Evolutionary conservation across 2,888 invertebrate genomes (phyloP).

Genomic region (Strigamia crassipes): DNA sequence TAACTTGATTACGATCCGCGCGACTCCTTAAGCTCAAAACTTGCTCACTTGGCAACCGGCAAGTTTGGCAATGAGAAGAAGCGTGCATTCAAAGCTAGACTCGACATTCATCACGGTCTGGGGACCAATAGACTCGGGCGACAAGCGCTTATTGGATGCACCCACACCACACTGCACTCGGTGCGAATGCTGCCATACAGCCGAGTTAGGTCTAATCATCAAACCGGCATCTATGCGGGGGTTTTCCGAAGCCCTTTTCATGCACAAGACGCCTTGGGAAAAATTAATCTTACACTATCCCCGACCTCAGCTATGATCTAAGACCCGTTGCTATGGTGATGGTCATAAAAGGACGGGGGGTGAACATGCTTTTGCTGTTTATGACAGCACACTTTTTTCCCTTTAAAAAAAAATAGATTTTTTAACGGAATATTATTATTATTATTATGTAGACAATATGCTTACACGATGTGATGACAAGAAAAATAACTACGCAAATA

Average conservation of each 20-base stretch:
- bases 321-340: slow-evolving; percentile 30
- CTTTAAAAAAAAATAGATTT: background rate
- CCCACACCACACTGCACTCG: background rate
- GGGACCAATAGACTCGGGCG: slow-evolving; percentile 31
- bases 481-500: background rate
- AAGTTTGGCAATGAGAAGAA: background rate
- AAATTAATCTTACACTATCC: slow-evolving; percentile 32
- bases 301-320: slow-evolving; percentile 10
- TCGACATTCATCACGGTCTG: slow-evolving; percentile 34
- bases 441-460: background rate
- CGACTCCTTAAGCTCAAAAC: background rate
- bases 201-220: background rate
- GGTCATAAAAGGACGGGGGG: slow-evolving; percentile 27
- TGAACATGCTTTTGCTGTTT: slow-evolving; percentile 27
- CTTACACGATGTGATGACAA: background rate
- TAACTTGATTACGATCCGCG: slow-evolving; percentile 2
- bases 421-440: slow-evolving; percentile 10
- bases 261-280: slow-evolving; percentile 30
- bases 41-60: background rate
- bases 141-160: slow-evolving; percentile 31
- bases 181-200: background rate
- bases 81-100: background rate
- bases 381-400: background rate
- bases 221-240: background rate
- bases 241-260: background rate